phyloP scores from a whole-genome alignment of 2,113 vertebrate species.

The Pleuronectes platessa region DNA sequence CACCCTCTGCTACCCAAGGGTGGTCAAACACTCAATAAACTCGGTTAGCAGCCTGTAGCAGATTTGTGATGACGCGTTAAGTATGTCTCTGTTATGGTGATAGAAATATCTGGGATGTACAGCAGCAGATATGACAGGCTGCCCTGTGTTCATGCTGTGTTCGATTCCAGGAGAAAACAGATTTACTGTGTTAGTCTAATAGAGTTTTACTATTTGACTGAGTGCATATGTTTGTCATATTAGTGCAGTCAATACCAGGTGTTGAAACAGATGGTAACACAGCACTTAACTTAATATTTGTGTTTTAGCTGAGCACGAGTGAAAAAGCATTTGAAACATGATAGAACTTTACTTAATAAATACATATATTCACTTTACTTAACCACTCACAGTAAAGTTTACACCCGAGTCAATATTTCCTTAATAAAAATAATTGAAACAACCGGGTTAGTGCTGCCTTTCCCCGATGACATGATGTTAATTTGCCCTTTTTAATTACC shows the following conservation, averaged over 20 bases:
- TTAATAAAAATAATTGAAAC: constrained; percentile 25
- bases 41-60: constrained; percentile 19
- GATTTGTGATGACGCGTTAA: constrained; percentile 39
- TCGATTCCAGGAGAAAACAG: not conserved
- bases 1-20: constrained; percentile 36
- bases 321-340: not conserved
- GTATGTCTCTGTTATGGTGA: constrained; percentile 15
- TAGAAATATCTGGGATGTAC: constrained; percentile 3
- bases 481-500: constrained; percentile 70
- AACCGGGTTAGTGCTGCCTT: constrained; percentile 35
- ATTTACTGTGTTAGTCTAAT: not conserved
- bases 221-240: not conserved
- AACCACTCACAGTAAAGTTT: not conserved
- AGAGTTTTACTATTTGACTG: not conserved
- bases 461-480: constrained; percentile 33
- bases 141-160: not conserved
- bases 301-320: not conserved
- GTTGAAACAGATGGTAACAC: constrained; percentile 49
- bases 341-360: not conserved
- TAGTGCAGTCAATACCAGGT: constrained; percentile 12
- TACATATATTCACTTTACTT: not conserved
- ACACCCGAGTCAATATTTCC: constrained; percentile 2
- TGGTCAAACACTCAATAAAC: constrained; percentile 44
- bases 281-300: not conserved
- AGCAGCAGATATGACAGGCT: not conserved